These are phyloP conservation scores for Cassiopea andromeda DNA, from an alignment of 30 jellyfish, hydroid and myxozoan genomes.

Conservation along the genomic window DNA sequence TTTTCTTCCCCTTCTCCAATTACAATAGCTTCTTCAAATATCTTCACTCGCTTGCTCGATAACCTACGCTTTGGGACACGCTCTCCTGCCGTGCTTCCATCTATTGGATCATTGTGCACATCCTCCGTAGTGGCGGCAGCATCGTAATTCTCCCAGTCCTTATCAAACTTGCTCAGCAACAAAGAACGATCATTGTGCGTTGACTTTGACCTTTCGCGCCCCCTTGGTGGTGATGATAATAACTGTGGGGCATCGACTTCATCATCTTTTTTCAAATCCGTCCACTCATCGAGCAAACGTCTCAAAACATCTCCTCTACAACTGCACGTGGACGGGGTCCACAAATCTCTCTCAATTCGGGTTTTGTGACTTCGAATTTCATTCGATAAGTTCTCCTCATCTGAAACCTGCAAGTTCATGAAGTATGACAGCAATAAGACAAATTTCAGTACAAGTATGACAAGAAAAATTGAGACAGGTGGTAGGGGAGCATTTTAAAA, in stretches of 20 bases:
- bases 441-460: neutral
- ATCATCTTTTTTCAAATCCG: slow-evolving; percentile 39
- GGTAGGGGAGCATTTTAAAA: neutral
- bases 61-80: slow-evolving; percentile 6
- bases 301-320: slow-evolving; percentile 63
- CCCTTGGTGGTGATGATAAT: slow-evolving; percentile 50
- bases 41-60: slow-evolving; percentile 59
- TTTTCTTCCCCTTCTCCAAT: slow-evolving; percentile 27
- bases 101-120: slow-evolving; percentile 4
- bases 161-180: slow-evolving; percentile 29
- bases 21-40: slow-evolving; percentile 42
- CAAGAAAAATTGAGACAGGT: neutral
- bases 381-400: slow-evolving; percentile 48
- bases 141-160: slow-evolving; percentile 66
- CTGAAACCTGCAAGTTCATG: slow-evolving; percentile 21
- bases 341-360: slow-evolving; percentile 63
- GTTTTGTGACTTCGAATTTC: slow-evolving; percentile 72
- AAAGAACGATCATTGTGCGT: slow-evolving; percentile 58
- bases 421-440: neutral
- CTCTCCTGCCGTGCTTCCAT: slow-evolving; percentile 15
- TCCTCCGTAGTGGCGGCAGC: neutral
- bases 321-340: slow-evolving; percentile 58
- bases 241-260: neutral
- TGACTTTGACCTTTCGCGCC: slow-evolving; percentile 54
- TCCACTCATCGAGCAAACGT: slow-evolving; percentile 61